Percentiles rank a stretch among this genome's conserved stretches.
phyloP scores from a whole-genome alignment of 1,140 invertebrate genomes.

The Zaprionus gabonicus region DNA sequence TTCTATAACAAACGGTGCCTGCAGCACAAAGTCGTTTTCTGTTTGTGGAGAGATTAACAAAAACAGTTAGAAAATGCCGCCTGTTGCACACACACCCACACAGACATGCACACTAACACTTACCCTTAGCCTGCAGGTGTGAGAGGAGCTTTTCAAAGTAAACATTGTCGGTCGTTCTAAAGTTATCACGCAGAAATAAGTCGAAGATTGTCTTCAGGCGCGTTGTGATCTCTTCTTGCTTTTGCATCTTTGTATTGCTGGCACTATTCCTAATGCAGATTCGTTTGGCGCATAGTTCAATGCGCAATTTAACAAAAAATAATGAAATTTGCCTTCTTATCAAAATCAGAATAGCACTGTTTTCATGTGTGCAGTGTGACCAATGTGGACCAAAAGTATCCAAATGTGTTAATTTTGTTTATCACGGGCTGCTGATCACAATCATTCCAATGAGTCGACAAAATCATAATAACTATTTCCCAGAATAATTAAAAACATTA shows the following conservation, averaged over 20 bases:
- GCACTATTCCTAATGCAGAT: slow-evolving; percentile 8
- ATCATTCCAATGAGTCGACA: slow-evolving; percentile 5
- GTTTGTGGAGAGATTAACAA: not conserved
- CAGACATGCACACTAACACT: slow-evolving; percentile 18
- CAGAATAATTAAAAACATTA: not conserved
- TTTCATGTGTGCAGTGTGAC: slow-evolving; percentile 47
- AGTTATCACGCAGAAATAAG: slow-evolving; percentile 84
- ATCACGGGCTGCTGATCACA: slow-evolving; percentile 12
- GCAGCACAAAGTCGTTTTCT: slow-evolving; percentile 70
- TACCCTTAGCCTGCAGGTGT: slow-evolving; percentile 84
- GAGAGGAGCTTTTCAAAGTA: slow-evolving; percentile 85
- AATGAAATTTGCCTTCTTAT: slow-evolving; percentile 71
- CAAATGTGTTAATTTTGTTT: slow-evolving; percentile 3
- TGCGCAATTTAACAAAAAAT: slow-evolving; percentile 51
- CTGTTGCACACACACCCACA: slow-evolving; percentile 25
- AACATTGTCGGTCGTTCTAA: slow-evolving; percentile 85
- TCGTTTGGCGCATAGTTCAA: slow-evolving; percentile 55
- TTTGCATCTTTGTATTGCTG: slow-evolving; percentile 59
- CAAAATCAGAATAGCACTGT: slow-evolving; percentile 70
- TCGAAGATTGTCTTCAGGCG: slow-evolving; percentile 79
- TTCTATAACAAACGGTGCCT: slow-evolving; percentile 65
- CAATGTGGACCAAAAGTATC: slow-evolving; percentile 9
- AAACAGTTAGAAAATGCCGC: slow-evolving; percentile 34
- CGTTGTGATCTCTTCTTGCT: slow-evolving; percentile 68
- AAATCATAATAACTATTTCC: not conserved